A percentile compares a stretch with the other conserved stretches of the same genome.
Evolutionary conservation across 2,888 invertebrate species (phyloP).

Genomic region (Lepidonotus clava): DNA sequence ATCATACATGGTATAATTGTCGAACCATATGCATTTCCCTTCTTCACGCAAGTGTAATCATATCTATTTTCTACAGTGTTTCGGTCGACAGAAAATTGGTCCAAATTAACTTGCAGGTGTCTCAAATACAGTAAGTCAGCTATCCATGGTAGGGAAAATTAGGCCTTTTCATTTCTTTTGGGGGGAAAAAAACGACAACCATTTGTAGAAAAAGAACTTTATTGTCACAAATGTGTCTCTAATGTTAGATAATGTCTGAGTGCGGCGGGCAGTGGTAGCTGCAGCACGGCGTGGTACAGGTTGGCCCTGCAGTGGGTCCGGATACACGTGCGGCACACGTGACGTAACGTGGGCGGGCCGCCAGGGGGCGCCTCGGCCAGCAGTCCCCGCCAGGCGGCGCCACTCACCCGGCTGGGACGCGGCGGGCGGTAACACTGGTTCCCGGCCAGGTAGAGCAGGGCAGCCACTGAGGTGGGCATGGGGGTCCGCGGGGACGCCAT

Average conservation of each 20-base stretch:
- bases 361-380: not conserved
- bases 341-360: not conserved
- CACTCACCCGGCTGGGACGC: not conserved
- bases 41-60: too few relatives aligned
- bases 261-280: not conserved
- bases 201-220: not conserved
- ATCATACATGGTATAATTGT: too few relatives aligned
- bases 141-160: too few relatives aligned
- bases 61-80: too few relatives aligned
- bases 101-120: too few relatives aligned
- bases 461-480: slow-evolving; percentile 10
- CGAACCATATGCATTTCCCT: too few relatives aligned
- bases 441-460: not conserved
- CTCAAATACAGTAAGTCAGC: too few relatives aligned
- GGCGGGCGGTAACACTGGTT: not conserved
- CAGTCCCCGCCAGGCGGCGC: not conserved
- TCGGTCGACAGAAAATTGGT: too few relatives aligned
- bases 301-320: not conserved
- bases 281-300: not conserved
- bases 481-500: slow-evolving; percentile 1
- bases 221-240: not conserved
- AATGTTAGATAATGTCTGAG: not conserved
- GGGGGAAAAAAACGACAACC: too few relatives aligned
- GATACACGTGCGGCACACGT: not conserved
- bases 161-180: too few relatives aligned